phyloP scores from a whole-genome alignment of 2,888 invertebrate genomes.

The Melipona bicolor region DNA sequence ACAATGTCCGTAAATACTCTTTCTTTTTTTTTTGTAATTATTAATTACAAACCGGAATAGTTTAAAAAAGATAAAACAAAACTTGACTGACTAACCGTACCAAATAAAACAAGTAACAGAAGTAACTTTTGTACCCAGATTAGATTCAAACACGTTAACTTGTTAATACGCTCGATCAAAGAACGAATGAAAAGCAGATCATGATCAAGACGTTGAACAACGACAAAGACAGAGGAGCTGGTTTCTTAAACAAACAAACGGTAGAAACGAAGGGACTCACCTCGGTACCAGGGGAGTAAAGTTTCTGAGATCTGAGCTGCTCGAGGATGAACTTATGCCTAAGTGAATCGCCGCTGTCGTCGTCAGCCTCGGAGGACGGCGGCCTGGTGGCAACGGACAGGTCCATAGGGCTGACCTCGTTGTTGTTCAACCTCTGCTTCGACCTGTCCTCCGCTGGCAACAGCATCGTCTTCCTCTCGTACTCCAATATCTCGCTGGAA shows the following conservation, averaged over 20 bases:
- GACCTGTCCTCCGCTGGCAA: constrained; percentile 75
- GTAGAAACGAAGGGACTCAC: constrained; percentile 65
- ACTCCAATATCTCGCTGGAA: constrained; percentile 75
- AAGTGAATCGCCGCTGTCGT: constrained; percentile 82
- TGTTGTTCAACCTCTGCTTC: constrained; percentile 77
- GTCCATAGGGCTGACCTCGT: constrained; percentile 83
- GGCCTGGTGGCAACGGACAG: constrained; percentile 82
- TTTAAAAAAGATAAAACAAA: no score
- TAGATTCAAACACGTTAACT: no score
- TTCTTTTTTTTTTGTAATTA: no score
- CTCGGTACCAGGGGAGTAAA: constrained; percentile 81
- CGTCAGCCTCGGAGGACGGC: constrained; percentile 80
- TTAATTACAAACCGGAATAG: no score
- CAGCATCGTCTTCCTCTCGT: constrained; percentile 78
- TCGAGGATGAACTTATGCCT: constrained; percentile 82
- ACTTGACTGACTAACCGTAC: no score
- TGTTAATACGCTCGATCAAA: no score
- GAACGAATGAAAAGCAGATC: no score
- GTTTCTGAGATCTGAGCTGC: constrained; percentile 80
- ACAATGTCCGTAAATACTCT: no score
- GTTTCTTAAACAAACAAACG: background rate
- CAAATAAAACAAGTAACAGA: no score
- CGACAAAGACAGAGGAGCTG: background rate
- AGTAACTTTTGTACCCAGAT: no score
- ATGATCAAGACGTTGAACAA: background rate